Percentiles rank a stretch among this genome's conserved stretches.
Conservation (phyloP, 2,797 vertebrate species). For the Pseudochaenichthys georgianus region DNA sequence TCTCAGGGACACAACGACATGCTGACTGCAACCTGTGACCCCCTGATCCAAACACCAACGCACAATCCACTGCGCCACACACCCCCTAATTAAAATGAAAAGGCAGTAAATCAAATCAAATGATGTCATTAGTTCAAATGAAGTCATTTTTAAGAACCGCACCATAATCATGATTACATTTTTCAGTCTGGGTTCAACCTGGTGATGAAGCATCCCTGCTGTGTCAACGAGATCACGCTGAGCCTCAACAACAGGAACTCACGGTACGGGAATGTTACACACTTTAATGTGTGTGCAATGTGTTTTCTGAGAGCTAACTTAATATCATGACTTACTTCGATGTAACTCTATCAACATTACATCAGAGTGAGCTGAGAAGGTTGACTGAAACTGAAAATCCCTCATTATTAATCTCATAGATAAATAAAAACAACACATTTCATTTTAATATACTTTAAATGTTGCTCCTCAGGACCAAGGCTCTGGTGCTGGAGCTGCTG, state of each 20-base stretch:
- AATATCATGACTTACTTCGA: neutral
- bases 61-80: too few relatives aligned
- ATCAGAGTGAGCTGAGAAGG: neutral
- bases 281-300: neutral
- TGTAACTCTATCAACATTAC: too few relatives aligned
- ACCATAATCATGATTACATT: too few relatives aligned
- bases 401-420: too few relatives aligned
- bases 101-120: too few relatives aligned
- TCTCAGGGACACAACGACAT: too few relatives aligned
- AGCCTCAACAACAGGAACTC: conserved; percentile 94
- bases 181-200: conserved; percentile 93
- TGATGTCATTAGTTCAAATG: too few relatives aligned
- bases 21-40: too few relatives aligned
- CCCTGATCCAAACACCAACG: too few relatives aligned
- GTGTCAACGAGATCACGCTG: conserved; percentile 95
- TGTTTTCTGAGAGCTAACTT: neutral
- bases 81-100: neutral
- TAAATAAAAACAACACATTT: neutral
- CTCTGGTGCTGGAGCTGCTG: conserved; percentile 92
- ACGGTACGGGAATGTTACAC: conserved; percentile 77
- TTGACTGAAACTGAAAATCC: neutral
- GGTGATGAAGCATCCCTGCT: conserved; percentile 94
- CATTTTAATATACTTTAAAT: neutral
- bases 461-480: conserved; percentile 86
- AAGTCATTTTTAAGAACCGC: too few relatives aligned